A percentile compares a stretch with the other conserved stretches of the same genome.
Evolutionary conservation across 2,888 invertebrate species (phyloP).

Genomic region (Poecilus cupreus): DNA sequence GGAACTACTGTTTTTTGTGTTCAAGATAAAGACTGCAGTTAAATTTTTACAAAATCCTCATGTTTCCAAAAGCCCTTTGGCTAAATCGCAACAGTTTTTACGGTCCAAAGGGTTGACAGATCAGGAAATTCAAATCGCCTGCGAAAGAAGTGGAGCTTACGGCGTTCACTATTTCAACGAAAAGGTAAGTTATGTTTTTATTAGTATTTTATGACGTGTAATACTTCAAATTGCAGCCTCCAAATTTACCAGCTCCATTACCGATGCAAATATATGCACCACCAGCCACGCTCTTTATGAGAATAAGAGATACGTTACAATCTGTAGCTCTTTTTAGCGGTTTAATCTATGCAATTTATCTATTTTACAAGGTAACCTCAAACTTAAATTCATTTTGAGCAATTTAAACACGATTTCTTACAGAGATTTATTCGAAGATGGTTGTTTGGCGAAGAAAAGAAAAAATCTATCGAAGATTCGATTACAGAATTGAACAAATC

Average conservation of each 20-base stretch:
- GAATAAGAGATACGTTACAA: constrained; percentile 82
- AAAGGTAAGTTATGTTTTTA: constrained; percentile 24
- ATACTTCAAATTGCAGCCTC: constrained; percentile 36
- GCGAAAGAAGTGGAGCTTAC: constrained; percentile 78
- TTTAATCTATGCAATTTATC: constrained; percentile 85
- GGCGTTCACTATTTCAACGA: constrained; percentile 63
- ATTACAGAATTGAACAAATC: constrained; percentile 81
- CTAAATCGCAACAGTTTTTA: constrained; percentile 87
- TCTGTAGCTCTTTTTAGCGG: constrained; percentile 85
- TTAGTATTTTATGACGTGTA: neutral
- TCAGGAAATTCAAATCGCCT: constrained; percentile 83
- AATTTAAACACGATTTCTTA: constrained; percentile 53
- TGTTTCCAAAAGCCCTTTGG: constrained; percentile 83
- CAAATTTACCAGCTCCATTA: constrained; percentile 16
- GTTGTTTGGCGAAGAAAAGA: constrained; percentile 81
- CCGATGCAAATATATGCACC: constrained; percentile 42
- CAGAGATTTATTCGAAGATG: constrained; percentile 80
- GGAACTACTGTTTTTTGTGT: constrained; percentile 58
- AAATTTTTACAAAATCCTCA: constrained; percentile 92
- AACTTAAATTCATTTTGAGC: constrained; percentile 24
- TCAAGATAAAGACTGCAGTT: constrained; percentile 88
- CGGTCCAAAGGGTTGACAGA: constrained; percentile 85
- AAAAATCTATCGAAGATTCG: constrained; percentile 80
- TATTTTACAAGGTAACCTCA: constrained; percentile 85
- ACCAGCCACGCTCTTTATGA: constrained; percentile 70